Conservation (phyloP, 2,113 vertebrate genomes). For the Protomyctophum bolini region DNA sequence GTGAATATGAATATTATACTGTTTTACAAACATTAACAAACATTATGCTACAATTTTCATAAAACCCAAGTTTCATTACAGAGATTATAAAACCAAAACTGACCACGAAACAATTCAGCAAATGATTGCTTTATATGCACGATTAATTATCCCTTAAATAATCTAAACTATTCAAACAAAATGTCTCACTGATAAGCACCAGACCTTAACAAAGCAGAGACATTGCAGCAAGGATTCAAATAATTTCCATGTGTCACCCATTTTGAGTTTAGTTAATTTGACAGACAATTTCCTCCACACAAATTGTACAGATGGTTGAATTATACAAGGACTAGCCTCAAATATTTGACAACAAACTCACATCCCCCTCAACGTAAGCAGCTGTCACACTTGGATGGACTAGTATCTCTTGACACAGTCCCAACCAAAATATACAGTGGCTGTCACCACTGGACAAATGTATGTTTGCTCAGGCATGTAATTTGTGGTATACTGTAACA, state of each 20-base stretch:
- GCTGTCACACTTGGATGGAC: constrained; percentile 37
- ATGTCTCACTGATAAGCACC: background rate
- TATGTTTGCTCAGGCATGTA: constrained; percentile 26
- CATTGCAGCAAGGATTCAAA: background rate
- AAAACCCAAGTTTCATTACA: constrained; percentile 2
- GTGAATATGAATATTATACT: too few species aligned
- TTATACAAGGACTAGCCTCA: constrained; percentile 46
- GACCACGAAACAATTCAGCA: background rate
- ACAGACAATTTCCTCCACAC: constrained; percentile 32
- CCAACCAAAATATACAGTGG: constrained; percentile 41
- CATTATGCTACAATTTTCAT: too few species aligned
- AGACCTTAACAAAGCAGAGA: background rate
- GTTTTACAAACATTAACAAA: too few species aligned
- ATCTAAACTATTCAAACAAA: constrained; percentile 33
- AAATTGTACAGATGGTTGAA: constrained; percentile 42
- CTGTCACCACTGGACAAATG: constrained; percentile 34
- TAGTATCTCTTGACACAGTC: constrained; percentile 49
- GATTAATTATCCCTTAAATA: constrained; percentile 6
- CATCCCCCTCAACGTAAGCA: constrained; percentile 45
- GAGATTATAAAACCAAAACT: constrained; percentile 1
- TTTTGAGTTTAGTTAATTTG: constrained; percentile 20
- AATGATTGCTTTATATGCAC: constrained; percentile 14
- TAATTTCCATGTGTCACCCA: constrained; percentile 23
- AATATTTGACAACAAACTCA: constrained; percentile 51
- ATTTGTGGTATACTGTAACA: constrained; percentile 29